phyloP scores from a whole-genome alignment of 35 echinoderm and acorn worm species.

The Anneissia japonica region DNA sequence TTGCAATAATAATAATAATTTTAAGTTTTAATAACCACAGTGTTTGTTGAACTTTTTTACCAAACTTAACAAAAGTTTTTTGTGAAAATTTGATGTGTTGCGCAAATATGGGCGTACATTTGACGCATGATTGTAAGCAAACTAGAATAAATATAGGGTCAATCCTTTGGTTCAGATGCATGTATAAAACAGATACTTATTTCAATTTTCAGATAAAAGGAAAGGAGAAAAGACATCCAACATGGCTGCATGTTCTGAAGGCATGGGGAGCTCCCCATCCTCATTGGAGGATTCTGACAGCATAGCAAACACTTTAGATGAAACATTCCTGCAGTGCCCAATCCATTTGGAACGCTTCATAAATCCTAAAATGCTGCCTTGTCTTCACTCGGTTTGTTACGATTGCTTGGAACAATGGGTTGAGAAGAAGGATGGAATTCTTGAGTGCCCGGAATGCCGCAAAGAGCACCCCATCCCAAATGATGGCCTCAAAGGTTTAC shows the following conservation, averaged over 20 bases:
- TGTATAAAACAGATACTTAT: too few relatives aligned
- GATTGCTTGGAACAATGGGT: conserved; percentile 55
- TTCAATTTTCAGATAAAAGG: not conserved
- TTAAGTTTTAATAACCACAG: too few relatives aligned
- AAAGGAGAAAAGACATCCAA: not conserved
- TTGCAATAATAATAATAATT: too few relatives aligned
- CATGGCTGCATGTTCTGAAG: not conserved
- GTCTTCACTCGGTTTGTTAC: conserved; percentile 59
- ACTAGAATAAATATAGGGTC: too few relatives aligned
- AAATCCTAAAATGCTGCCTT: conserved; percentile 52
- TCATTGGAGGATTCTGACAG: not conserved
- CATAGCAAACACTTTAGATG: conserved; percentile 1
- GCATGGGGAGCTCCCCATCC: not conserved
- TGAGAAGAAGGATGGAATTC: conserved; percentile 16
- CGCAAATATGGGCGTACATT: too few relatives aligned
- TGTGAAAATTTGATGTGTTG: too few relatives aligned
- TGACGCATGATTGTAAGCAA: too few relatives aligned
- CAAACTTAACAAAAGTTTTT: too few relatives aligned
- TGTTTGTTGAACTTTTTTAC: too few relatives aligned
- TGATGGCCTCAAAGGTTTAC: conserved; percentile 27
- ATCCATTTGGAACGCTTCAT: conserved; percentile 47
- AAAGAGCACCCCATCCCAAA: conserved; percentile 13
- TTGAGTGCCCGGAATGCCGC: conserved; percentile 44
- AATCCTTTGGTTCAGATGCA: too few relatives aligned
- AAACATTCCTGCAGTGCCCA: conserved; percentile 48